These are phyloP conservation scores for Trichogramma pretiosum DNA, from an alignment of 1,140 invertebrate species.

Conservation along the genomic window DNA sequence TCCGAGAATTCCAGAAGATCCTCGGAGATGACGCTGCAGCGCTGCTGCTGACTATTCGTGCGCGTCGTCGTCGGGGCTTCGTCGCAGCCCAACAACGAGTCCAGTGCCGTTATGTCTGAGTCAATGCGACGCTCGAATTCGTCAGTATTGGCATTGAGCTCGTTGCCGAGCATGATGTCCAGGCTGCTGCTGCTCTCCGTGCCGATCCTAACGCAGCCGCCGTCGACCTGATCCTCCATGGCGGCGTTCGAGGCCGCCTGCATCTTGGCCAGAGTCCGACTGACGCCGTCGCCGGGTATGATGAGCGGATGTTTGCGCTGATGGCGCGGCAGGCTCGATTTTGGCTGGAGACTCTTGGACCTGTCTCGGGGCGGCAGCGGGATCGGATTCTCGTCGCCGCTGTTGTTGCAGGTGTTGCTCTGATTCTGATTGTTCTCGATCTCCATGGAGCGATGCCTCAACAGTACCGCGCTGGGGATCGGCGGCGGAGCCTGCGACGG, in stretches of 20 bases:
- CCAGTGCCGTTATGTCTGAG: constrained; percentile 55
- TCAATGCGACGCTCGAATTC: constrained; percentile 54
- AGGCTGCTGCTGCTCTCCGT: constrained; percentile 15
- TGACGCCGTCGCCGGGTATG: constrained; percentile 58
- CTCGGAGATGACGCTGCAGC: constrained; percentile 31
- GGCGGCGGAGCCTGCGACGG: constrained; percentile 29
- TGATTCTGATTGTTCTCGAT: constrained; percentile 43
- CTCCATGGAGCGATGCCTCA: constrained; percentile 31
- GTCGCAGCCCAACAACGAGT: constrained; percentile 37
- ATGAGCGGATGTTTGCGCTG: constrained; percentile 82
- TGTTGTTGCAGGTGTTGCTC: constrained; percentile 42
- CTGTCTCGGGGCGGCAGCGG: constrained; percentile 77
- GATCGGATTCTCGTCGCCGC: constrained; percentile 58
- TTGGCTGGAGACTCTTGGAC: constrained; percentile 55
- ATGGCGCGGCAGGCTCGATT: constrained; percentile 61
- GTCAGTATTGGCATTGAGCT: constrained; percentile 46
- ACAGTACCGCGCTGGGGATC: constrained; percentile 21
- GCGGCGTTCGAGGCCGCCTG: constrained; percentile 35
- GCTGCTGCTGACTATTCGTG: constrained; percentile 9
- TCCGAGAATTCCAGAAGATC: constrained; percentile 38
- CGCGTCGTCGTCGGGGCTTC: not conserved
- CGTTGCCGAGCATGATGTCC: constrained; percentile 12
- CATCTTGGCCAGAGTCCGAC: constrained; percentile 54
- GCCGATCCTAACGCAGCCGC: constrained; percentile 7
- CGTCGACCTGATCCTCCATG: constrained; percentile 35